Evolutionary conservation across 1,140 invertebrate genomes (phyloP), one percentile per base, ranked within the genome.

Genomic region (Drosophila tropicalis): DNA sequence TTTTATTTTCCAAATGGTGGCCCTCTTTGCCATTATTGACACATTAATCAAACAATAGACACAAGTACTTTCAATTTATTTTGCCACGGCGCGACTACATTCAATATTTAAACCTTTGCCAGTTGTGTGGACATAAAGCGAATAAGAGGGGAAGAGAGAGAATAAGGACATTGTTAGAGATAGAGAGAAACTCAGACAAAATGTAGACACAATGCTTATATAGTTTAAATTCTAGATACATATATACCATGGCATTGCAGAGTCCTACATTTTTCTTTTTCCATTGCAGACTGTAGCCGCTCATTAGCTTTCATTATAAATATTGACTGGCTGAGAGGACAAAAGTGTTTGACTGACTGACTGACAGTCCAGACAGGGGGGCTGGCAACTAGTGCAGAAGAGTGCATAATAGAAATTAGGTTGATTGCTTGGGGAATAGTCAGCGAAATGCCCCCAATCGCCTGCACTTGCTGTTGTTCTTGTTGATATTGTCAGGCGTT

Each of bases 1-100:
- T 34, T 17, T 57, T 47, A 57, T 57, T 67, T 70, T 32, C 3
- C 63, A 2, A 54, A 74, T 57, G 54, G 64, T 61, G 61, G 40
- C 62, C 67, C 62, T 47, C 66, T 75, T 63, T 60, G 75, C 79
- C 83, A 86, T 86, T 87, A 86, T 87, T 87, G 83, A 86, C 83
- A 89, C 83, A 86, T 86, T 86, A 83, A 86, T 86, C 83, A 86
- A 86, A 87, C 79, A 86, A 86, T 86, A 80, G 83, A 79, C 76
- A 83, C 76, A 83, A 86, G 83, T 87, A 80, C 83, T 86, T 86
- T 89, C 83, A 86, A 86, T 86, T 86, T 87, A 86, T 87, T 71
- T 86, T 60, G 68, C 83, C 64, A 58, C 79, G 64, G 64, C 67
- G 65, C 68, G 54, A 32, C 60, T 56, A 29, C 64, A 78, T 78